These are phyloP conservation scores for Sinocyclocheilus maitianheensis DNA, from an alignment of 2,113 vertebrate species.

Conservation along the genomic window DNA sequence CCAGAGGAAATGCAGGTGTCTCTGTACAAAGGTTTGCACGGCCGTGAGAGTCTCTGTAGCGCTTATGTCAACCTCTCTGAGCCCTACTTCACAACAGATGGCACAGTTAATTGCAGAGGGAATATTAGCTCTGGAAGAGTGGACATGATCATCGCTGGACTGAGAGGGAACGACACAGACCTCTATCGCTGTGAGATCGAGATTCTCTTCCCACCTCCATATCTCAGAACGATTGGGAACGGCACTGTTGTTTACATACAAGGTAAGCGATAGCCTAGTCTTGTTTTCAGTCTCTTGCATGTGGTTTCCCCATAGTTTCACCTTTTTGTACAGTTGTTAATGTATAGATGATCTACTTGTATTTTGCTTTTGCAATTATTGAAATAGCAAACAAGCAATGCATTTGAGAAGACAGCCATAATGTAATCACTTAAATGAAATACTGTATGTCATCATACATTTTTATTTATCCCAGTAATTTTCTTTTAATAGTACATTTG, in stretches of 20 bases:
- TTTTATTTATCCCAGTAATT: not conserved
- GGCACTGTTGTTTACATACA: constrained; percentile 67
- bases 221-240: constrained; percentile 60
- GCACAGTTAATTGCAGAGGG: constrained; percentile 56
- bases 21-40: constrained; percentile 63
- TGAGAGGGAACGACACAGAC: constrained; percentile 68
- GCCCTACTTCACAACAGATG: constrained; percentile 12
- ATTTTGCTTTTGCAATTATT: not conserved
- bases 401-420: not conserved
- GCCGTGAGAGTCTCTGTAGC: constrained; percentile 56
- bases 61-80: constrained; percentile 44
- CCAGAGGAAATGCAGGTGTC: constrained; percentile 60
- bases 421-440: not conserved
- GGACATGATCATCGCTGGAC: constrained; percentile 64
- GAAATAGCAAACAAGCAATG: not conserved
- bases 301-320: not conserved
- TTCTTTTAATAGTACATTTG: not conserved
- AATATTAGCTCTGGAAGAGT: constrained; percentile 54
- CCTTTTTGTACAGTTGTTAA: not conserved
- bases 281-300: not conserved
- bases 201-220: constrained; percentile 71
- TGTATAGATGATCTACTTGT: not conserved
- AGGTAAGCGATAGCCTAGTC: constrained; percentile 58
- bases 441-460: not conserved
- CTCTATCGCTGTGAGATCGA: constrained; percentile 67